Evolutionary conservation across 2,113 vertebrate species (phyloP), one percentile per base, ranked within the genome.

Genomic region (Cepphus grylle): DNA sequence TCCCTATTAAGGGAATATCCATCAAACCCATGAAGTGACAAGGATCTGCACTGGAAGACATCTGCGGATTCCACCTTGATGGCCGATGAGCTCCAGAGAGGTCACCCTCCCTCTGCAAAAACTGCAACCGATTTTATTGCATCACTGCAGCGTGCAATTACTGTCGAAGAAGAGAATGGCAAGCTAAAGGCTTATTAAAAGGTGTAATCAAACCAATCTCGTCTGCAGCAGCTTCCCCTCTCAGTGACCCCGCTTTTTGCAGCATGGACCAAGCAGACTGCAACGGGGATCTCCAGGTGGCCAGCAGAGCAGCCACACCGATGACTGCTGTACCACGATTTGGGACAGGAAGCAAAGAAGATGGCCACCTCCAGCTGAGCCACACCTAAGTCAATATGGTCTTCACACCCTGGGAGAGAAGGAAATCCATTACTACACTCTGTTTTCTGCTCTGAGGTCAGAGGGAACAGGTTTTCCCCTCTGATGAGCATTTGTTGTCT

Each of bases 231-330:
- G 71, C 74, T 76, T 91, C n/a, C 65, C 38, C 74, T 27, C 22
- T 1, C 4, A 73, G 40, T n/a, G 65, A 73, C 50, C 11, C 85
- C 23, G 67, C 42, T 26, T 42, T 83, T 6, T 32, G 52, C 40
- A 36, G 42, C 5, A 1, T 1, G 2, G 32, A 38, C 43, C 0
- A 0, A 81, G 76, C 47, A 50, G 38, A 43, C 5, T 0, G 0
- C 5, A 4, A 43, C 2, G 1, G 59, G 40, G 70, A 87, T 25
- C 67, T 85, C 77, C 7, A 8, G 4, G 62, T 13, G 23, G 18
- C 62, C n/a, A 7, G 0, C 26, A 8, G 66, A 84, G 74, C 84
- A 29, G 62, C 74, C 1, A 0, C 1, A 2, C 43, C 2, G 0
- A 17, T 8, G 47, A 42, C 38, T 2, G 1, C 79, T 11, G 63